A percentile compares a stretch with the other conserved stretches of the same genome.
Conservation (phyloP, 2,113 vertebrate genomes). For the Acrocephalus arundinaceus region DNA sequence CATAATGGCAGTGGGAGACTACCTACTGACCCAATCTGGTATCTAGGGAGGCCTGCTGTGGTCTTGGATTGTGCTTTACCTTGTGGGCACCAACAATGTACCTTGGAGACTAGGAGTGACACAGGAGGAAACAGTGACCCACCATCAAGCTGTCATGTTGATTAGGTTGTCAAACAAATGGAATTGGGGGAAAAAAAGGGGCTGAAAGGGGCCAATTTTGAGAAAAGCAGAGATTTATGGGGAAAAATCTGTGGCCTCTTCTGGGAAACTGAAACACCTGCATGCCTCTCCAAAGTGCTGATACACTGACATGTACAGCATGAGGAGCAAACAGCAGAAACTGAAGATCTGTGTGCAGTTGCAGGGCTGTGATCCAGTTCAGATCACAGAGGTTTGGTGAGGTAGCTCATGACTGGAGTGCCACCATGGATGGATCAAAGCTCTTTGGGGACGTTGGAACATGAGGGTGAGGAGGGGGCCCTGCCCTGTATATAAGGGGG, state of each 20-base stretch:
- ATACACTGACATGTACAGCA: neutral
- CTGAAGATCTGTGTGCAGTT: fast-evolving
- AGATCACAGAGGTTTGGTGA: neutral
- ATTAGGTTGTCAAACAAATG: neutral
- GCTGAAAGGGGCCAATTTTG: neutral
- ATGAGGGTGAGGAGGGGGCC: neutral
- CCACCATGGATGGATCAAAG: neutral
- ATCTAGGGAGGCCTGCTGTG: neutral
- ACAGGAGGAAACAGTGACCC: neutral
- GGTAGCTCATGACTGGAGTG: neutral
- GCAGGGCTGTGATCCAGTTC: neutral
- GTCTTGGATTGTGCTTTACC: neutral
- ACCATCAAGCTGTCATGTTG: neutral
- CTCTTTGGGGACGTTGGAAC: neutral
- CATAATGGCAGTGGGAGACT: neutral
- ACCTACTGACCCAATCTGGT: neutral
- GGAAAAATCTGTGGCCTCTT: neutral
- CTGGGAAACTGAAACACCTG: neutral
- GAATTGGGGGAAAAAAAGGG: neutral
- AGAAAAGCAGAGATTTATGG: neutral
- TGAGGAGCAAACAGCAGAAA: neutral
- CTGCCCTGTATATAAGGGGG: neutral
- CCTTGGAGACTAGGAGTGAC: neutral
- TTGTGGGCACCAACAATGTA: neutral
- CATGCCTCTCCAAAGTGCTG: neutral